These are phyloP conservation scores for Morbakka virulenta DNA, from an alignment of 30 jellyfish, hydroid and myxozoan genomes.

Conservation along the genomic window DNA sequence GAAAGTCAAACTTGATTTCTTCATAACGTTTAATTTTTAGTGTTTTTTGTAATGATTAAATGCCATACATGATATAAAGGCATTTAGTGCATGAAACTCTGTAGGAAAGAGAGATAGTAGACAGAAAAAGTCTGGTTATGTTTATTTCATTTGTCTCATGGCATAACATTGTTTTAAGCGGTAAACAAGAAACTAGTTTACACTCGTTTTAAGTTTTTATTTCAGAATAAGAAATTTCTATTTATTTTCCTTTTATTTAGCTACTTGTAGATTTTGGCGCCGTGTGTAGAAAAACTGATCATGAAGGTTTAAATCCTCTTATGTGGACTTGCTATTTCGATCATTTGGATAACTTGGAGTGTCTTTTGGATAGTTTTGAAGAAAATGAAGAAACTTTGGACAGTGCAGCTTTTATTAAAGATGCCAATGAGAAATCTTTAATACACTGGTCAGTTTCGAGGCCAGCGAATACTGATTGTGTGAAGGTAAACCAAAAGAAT, in stretches of 20 bases:
- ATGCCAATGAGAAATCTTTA: constrained; percentile 47
- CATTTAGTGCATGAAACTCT: no score
- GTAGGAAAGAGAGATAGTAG: no score
- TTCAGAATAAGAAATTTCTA: no score
- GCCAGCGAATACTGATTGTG: constrained; percentile 38
- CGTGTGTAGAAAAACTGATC: constrained; percentile 49
- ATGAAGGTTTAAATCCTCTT: constrained; percentile 81
- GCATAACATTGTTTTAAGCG: no score
- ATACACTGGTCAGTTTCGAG: constrained; percentile 77
- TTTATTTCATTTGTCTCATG: no score
- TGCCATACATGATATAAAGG: no score
- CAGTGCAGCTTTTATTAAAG: constrained; percentile 46
- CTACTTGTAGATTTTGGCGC: constrained; percentile 67
- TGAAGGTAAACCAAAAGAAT: constrained; percentile 73
- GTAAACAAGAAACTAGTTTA: no score
- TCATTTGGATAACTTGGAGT: constrained; percentile 64
- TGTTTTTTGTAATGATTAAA: no score
- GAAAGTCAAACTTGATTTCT: no score
- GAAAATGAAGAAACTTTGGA: constrained; percentile 59
- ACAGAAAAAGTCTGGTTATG: no score
- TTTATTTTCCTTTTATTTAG: constrained; percentile 40
- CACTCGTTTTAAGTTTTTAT: no score
- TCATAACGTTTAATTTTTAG: no score
- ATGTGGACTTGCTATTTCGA: constrained; percentile 97
- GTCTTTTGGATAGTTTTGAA: constrained; percentile 39